Evolutionary conservation across 2,113 vertebrate species (phyloP).

Genomic region (Todiramphus chloris): DNA sequence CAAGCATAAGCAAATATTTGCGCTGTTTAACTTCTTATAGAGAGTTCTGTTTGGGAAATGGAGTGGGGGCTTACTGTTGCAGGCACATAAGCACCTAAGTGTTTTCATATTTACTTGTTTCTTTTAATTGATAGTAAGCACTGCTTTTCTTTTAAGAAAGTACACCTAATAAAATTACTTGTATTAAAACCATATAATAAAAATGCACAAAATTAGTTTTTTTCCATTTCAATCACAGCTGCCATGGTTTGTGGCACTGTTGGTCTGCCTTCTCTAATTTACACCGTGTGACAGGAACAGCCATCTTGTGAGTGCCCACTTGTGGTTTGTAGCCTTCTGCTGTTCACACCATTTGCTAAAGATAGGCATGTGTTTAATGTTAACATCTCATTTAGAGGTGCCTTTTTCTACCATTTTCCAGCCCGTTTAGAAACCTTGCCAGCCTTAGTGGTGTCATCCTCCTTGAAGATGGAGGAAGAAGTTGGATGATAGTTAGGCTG

Average conservation of each 20-base stretch:
- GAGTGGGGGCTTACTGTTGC: background rate
- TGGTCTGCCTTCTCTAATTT: background rate
- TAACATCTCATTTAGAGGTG: background rate
- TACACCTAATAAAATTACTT: background rate
- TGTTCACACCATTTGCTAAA: background rate
- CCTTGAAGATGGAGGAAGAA: background rate
- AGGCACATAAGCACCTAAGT: rapidly evolving
- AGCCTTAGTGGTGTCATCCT: background rate
- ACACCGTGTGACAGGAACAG: background rate
- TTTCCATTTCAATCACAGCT: background rate
- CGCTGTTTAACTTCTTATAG: background rate
- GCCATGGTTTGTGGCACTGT: background rate
- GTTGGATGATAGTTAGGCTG: background rate
- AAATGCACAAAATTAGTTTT: background rate
- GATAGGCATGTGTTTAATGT: background rate
- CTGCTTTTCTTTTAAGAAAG: background rate
- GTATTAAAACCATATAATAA: background rate
- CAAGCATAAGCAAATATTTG: background rate
- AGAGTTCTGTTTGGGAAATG: background rate
- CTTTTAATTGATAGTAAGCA: background rate
- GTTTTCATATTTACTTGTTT: background rate
- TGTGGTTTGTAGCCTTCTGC: too few species aligned
- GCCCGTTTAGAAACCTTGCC: background rate
- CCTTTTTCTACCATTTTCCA: background rate
- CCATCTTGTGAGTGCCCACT: background rate